These are phyloP conservation scores for Penaeus vannamei DNA, from an alignment of 1,140 invertebrate genomes.

Conservation along the genomic window DNA sequence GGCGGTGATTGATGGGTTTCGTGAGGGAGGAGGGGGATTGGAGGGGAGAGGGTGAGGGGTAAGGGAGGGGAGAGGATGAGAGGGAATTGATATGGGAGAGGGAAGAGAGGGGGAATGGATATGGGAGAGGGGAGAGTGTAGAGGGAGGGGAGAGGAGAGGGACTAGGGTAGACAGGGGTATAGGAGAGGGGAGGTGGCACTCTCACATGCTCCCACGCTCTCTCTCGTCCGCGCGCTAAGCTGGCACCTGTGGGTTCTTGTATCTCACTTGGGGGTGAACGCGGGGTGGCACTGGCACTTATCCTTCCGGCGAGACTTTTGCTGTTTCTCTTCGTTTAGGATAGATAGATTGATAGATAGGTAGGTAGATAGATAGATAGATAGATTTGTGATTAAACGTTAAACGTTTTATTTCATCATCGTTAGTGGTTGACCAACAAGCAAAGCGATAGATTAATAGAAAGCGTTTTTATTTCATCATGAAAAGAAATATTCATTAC, in stretches of 20 bases:
- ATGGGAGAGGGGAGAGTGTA: neutral
- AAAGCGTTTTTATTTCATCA: too few species aligned
- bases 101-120: neutral
- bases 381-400: too few species aligned
- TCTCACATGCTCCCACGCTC: constrained; percentile 19
- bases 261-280: too few species aligned
- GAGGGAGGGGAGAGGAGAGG: neutral
- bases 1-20: neutral
- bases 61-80: constrained; percentile 11
- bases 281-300: too few species aligned
- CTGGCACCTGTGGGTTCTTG: neutral
- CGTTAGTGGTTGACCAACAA: too few species aligned
- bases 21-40: neutral
- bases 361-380: too few species aligned
- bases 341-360: too few species aligned
- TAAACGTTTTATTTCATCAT: too few species aligned
- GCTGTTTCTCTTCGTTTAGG: too few species aligned
- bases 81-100: neutral
- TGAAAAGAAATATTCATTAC: too few species aligned
- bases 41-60: neutral
- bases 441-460: too few species aligned
- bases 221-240: constrained; percentile 1
- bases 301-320: too few species aligned
- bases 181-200: neutral
- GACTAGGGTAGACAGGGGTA: neutral